Base-by-base conservation (phyloP, 2,797 vertebrate species). In the Myotis myotis region DNA sequence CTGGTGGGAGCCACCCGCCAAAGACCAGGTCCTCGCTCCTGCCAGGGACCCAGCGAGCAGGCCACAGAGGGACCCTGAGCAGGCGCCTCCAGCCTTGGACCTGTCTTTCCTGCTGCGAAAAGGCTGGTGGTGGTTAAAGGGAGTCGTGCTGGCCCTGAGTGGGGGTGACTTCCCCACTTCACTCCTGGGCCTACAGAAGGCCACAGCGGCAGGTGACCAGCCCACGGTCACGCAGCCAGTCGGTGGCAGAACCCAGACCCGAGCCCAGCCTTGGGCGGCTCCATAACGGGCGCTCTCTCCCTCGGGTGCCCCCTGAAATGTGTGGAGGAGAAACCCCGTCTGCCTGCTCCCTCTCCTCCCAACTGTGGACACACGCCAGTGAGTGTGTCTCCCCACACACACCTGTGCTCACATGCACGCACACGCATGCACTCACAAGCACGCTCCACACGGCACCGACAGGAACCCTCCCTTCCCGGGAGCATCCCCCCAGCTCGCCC, bases 271-370 rank as follows among this genome's bases (percentile, higher is more conserved):
- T 25, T 3, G 0, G 55, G 23, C 1, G 3, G 23, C 28, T 91
- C 41, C 51, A 0, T 19, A 57, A 38, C 7, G 66, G 41, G 38
- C 0, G 1, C 16, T n/a, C 1, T 41, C 30, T 41, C 41, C 36
- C 25, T 49, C 5, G 23, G 1, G n/a, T 1, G 7, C 25, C 57
- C 57, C 28, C 13, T 7, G n/a, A 55, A 3, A 22, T 12, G 30
- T 68, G 5, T n/a, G 87, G 23, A 16, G 8, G 53, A 9, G 28
- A 25, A 28, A 33, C n/a, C 70, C 16, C 2, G 12, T 6, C 53
- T 68, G 44, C 84, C 28, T 19, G 6, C 17, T 53, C 16, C 12
- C 17, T 33, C 19, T 9, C 33, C 80, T 68, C n/a, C 25, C 20
- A 7, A 25, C 25, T 3, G 16, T 0, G 17, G 57, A 11, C 13